Evolutionary conservation across 2,888 invertebrate genomes (phyloP).

Genomic region (Chrysolina haemoptera): DNA sequence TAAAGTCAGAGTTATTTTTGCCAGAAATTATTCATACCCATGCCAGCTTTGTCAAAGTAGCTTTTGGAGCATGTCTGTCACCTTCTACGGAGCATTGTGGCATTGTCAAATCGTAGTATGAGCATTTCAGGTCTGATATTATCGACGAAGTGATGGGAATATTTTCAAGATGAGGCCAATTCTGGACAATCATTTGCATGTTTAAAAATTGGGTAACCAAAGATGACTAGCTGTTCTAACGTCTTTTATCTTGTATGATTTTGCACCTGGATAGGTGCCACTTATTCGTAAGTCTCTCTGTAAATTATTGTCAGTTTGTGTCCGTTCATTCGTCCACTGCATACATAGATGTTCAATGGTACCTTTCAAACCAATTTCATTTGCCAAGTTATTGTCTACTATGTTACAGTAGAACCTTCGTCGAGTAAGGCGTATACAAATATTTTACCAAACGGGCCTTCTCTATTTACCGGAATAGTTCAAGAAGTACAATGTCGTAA

Average conservation of each 20-base stretch:
- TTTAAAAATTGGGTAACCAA: conserved; percentile 27
- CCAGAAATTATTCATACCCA: not conserved
- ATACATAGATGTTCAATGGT: conserved; percentile 20
- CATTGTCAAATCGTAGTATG: no score
- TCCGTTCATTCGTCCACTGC: conserved; percentile 25
- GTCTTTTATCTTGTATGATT: conserved; percentile 27
- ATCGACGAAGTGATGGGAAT: conserved; percentile 6
- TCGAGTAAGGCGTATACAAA: not conserved
- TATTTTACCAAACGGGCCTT: conserved; percentile 9
- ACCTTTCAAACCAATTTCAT: conserved; percentile 19
- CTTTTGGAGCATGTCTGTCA: not conserved
- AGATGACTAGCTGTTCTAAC: conserved; percentile 28
- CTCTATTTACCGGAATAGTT: not conserved
- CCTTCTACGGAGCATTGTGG: not conserved
- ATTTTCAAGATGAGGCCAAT: conserved; percentile 6
- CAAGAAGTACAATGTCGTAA: not conserved
- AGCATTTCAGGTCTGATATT: no score
- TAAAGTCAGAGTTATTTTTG: not conserved
- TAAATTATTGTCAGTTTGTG: conserved; percentile 1
- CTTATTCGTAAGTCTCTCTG: not conserved
- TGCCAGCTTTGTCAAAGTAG: not conserved
- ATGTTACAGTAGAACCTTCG: conserved; percentile 25
- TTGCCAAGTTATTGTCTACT: conserved; percentile 19
- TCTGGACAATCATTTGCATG: not conserved
- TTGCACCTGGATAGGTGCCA: not conserved